Conservation (phyloP, 1,140 invertebrate species). For the Drosophila sproati region DNA sequence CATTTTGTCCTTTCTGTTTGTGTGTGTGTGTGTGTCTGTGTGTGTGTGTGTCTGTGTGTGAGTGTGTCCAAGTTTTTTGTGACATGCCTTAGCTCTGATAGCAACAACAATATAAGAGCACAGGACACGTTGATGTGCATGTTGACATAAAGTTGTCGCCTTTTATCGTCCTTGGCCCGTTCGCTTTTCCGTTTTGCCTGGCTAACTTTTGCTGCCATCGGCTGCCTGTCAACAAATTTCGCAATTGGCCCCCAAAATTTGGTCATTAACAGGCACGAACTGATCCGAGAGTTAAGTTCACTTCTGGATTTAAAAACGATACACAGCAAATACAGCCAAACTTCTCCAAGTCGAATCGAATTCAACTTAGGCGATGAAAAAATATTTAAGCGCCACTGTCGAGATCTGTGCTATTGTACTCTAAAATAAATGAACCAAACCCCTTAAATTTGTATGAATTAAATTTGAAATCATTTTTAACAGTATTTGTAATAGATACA, state of each 20-base stretch:
- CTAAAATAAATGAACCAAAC: too few species aligned
- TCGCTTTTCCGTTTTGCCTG: neutral
- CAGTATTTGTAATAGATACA: too few species aligned
- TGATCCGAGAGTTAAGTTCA: neutral
- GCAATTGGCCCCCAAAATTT: constrained; percentile 23
- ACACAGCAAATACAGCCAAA: neutral
- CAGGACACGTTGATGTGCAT: constrained; percentile 33
- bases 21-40: constrained; percentile 4
- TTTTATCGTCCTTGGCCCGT: constrained; percentile 13
- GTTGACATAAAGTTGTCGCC: constrained; percentile 44
- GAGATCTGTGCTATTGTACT: too few species aligned
- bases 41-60: neutral
- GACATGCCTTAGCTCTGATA: constrained; percentile 26
- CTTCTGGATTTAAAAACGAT: constrained; percentile 8
- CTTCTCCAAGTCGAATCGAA: neutral
- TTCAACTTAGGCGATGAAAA: neutral
- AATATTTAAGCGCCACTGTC: too few species aligned
- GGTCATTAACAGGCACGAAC: constrained; percentile 19
- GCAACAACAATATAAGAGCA: constrained; percentile 19
- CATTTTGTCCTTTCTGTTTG: constrained; percentile 31
- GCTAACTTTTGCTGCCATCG: neutral
- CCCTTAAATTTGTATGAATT: too few species aligned
- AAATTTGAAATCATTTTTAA: too few species aligned
- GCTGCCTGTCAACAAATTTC: constrained; percentile 41
- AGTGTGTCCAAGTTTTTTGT: constrained; percentile 21